Evolutionary conservation across 1,140 invertebrate species (phyloP).

Genomic region (Aphaenogaster floridana): DNA sequence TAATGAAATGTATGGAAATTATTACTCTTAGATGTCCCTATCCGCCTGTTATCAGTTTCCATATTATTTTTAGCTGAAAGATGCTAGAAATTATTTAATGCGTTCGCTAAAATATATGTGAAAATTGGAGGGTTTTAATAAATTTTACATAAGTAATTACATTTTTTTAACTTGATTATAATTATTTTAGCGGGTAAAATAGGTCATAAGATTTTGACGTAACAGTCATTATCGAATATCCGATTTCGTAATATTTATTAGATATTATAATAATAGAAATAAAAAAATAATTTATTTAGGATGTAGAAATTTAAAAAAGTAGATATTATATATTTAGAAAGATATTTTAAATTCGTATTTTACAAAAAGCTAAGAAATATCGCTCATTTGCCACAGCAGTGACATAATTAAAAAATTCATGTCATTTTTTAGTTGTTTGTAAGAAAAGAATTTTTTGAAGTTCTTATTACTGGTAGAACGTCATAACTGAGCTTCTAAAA

Average conservation of each 20-base stretch:
- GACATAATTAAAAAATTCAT: no score
- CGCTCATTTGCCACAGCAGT: no score
- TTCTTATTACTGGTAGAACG: no score
- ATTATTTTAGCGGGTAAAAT: background rate
- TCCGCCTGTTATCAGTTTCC: no score
- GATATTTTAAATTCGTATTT: background rate
- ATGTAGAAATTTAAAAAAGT: background rate
- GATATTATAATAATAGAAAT: background rate
- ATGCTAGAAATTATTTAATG: no score
- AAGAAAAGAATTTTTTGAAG: no score
- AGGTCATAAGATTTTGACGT: background rate
- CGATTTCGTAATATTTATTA: background rate
- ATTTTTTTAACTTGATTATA: background rate
- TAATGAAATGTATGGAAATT: no score
- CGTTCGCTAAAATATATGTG: no score
- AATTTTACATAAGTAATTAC: slow-evolving; percentile 5
- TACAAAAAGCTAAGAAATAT: background rate
- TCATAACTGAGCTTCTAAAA: no score
- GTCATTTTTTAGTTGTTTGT: no score
- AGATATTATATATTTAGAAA: background rate
- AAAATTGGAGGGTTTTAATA: background rate
- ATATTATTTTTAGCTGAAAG: no score
- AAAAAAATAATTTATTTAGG: background rate
- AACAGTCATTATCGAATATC: background rate
- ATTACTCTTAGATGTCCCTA: no score